These are phyloP conservation scores for Congeria kusceri DNA, from an alignment of 2,888 invertebrate species.

Conservation along the genomic window DNA sequence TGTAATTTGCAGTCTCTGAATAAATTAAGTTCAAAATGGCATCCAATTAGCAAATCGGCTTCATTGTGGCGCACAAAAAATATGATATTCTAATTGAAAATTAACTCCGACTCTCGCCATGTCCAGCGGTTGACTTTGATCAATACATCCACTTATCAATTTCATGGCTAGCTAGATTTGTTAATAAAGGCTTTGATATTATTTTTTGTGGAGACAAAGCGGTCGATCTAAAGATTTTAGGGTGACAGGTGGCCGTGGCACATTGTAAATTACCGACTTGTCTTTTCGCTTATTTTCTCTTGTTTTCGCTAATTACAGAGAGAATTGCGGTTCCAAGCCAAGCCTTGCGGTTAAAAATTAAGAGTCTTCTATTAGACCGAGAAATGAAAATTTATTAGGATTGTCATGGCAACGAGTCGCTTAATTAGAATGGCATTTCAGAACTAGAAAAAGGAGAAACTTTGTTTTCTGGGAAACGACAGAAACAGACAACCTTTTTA, in stretches of 20 bases:
- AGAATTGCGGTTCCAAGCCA: slow-evolving; percentile 36
- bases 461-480: background rate
- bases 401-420: slow-evolving; percentile 22
- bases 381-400: slow-evolving; percentile 28
- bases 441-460: background rate
- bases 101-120: slow-evolving; percentile 1
- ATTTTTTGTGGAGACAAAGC: slow-evolving; percentile 16
- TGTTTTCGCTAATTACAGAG: slow-evolving; percentile 54
- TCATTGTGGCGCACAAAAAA: slow-evolving; percentile 1
- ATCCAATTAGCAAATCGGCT: no score
- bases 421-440: slow-evolving; percentile 5
- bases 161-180: slow-evolving; percentile 18
- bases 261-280: slow-evolving; percentile 58
- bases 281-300: slow-evolving; percentile 19
- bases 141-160: slow-evolving; percentile 18
- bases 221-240: slow-evolving; percentile 16
- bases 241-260: slow-evolving; percentile 60
- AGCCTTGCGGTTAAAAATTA: slow-evolving; percentile 47
- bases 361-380: slow-evolving; percentile 9
- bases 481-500: no score
- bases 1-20: no score
- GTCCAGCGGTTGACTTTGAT: background rate
- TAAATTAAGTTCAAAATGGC: no score
- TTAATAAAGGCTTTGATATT: slow-evolving; percentile 30
- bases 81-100: slow-evolving; percentile 3